Conservation (phyloP, 2,113 vertebrate species). For the Xiphias gladius region DNA sequence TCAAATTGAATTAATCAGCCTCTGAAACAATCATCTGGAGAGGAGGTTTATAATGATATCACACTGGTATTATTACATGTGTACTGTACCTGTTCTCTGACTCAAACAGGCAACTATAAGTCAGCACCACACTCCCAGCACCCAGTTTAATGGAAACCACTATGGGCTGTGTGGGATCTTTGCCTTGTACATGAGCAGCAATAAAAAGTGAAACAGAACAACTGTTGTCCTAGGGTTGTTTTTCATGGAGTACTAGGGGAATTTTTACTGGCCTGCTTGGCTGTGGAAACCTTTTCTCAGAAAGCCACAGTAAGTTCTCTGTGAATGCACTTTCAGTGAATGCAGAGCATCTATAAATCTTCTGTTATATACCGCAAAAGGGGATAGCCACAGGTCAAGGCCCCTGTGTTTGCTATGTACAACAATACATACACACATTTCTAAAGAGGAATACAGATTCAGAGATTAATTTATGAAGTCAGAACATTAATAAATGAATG, state of each 20-base stretch:
- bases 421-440: neutral
- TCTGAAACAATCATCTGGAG: constrained; percentile 40
- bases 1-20: too few relatives aligned
- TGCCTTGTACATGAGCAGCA: constrained; percentile 7
- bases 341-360: constrained; percentile 13
- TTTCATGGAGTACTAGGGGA: neutral
- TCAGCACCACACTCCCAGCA: constrained; percentile 2
- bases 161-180: neutral
- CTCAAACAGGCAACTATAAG: neutral
- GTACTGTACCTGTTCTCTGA: constrained; percentile 17
- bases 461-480: neutral
- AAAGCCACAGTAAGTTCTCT: neutral
- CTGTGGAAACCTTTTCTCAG: neutral
- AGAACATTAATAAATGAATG: neutral
- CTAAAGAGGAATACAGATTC: neutral
- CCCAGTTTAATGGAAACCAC: constrained; percentile 9
- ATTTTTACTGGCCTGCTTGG: neutral
- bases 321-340: neutral
- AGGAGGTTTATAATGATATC: constrained; percentile 34
- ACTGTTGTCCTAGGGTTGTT: constrained; percentile 1
- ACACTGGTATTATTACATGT: constrained; percentile 22
- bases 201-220: constrained; percentile 22
- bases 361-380: neutral
- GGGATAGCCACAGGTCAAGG: neutral
- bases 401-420: neutral